Evolutionary conservation across 2,888 invertebrate species (phyloP).

Genomic region (Tricholauxania praeusta): DNA sequence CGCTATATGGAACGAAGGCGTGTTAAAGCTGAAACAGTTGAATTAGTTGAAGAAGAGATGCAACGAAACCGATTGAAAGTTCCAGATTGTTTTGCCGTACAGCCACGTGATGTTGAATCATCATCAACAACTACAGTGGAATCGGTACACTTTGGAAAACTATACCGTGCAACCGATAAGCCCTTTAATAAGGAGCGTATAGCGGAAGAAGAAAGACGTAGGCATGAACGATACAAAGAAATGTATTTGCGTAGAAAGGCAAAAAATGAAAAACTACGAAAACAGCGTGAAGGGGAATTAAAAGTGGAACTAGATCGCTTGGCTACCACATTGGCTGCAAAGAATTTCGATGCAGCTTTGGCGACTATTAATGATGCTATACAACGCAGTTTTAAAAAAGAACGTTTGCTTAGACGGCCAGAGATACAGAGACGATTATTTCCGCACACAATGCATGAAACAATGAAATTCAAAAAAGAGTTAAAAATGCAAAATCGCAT

Average conservation of each 20-base stretch:
- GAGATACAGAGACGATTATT: constrained; percentile 52
- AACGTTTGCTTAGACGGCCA: constrained; percentile 47
- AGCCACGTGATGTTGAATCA: constrained; percentile 27
- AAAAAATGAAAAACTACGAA: constrained; percentile 22
- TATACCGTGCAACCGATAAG: constrained; percentile 59
- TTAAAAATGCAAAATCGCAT: constrained; percentile 57
- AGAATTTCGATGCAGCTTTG: constrained; percentile 49
- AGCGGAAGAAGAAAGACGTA: constrained; percentile 49
- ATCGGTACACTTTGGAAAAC: constrained; percentile 46
- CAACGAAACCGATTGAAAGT: constrained; percentile 53
- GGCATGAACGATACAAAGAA: constrained; percentile 58
- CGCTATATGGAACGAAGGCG: constrained; percentile 59
- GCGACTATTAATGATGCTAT: constrained; percentile 55
- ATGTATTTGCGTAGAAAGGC: constrained; percentile 55
- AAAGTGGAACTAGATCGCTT: constrained; percentile 44
- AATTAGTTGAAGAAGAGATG: constrained; percentile 53
- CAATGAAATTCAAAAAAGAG: constrained; percentile 52
- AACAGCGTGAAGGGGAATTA: constrained; percentile 40
- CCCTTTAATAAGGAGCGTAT: constrained; percentile 52
- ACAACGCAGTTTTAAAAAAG: constrained; percentile 53
- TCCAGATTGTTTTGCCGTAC: constrained; percentile 41
- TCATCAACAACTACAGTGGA: constrained; percentile 17
- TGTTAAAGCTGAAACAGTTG: constrained; percentile 49
- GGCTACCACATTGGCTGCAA: constrained; percentile 50
- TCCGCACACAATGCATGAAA: constrained; percentile 61